These are phyloP conservation scores for Brachypalpus laphriformis DNA, from an alignment of 2,888 invertebrate genomes.

Conservation along the genomic window DNA sequence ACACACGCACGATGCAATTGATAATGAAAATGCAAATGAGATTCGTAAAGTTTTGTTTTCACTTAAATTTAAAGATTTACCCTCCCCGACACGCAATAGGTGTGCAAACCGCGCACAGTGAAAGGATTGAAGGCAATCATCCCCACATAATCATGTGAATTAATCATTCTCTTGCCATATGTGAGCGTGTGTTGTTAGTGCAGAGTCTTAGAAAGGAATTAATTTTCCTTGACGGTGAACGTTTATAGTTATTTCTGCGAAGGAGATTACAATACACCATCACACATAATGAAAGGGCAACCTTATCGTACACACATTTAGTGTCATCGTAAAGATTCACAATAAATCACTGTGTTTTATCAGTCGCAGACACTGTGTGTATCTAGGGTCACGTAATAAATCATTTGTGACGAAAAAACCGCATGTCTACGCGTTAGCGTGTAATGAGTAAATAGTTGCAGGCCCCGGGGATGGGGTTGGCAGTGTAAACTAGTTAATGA, in stretches of 20 bases:
- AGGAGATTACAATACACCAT: not conserved
- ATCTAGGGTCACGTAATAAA: slow-evolving; percentile 32
- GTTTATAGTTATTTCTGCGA: slow-evolving; percentile 28
- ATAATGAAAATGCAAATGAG: slow-evolving; percentile 13
- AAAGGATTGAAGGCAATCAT: not conserved
- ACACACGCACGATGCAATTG: not conserved
- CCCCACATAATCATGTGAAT: not conserved
- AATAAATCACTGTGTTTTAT: slow-evolving; percentile 58
- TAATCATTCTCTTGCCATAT: slow-evolving; percentile 2
- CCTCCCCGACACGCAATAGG: not conserved
- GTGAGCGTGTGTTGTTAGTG: not conserved
- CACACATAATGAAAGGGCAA: slow-evolving; percentile 17
- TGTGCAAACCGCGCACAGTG: not conserved
- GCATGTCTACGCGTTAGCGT: slow-evolving; percentile 9
- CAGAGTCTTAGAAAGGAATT: slow-evolving; percentile 20
- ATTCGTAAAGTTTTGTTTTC: not conserved
- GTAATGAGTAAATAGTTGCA: slow-evolving; percentile 20
- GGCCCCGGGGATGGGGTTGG: slow-evolving; percentile 28
- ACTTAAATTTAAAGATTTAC: slow-evolving; percentile 1
- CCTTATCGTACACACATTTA: slow-evolving; percentile 33
- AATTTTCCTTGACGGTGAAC: slow-evolving; percentile 25
- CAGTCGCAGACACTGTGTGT: slow-evolving; percentile 43
- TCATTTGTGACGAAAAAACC: slow-evolving; percentile 24
- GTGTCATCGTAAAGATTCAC: slow-evolving; percentile 42
- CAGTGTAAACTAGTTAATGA: slow-evolving; percentile 63